Evolutionary conservation across 2,888 invertebrate genomes (phyloP).

Genomic region (Pinctada fucata): DNA sequence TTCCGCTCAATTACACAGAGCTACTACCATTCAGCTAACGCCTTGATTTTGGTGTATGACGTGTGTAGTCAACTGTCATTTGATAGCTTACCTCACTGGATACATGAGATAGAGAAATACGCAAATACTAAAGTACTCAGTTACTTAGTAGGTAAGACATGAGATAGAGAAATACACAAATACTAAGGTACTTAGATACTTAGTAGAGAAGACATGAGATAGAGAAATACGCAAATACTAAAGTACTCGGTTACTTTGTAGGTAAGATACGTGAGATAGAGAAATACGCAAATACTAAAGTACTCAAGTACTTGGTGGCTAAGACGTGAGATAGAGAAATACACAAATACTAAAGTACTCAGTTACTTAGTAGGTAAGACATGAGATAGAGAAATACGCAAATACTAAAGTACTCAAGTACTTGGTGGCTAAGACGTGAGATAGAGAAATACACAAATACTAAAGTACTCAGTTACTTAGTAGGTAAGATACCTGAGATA

Average conservation of each 20-base stretch:
- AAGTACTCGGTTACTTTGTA: conserved; percentile 94
- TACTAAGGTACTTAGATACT: conserved; percentile 93
- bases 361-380: conserved; percentile 95
- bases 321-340: conserved; percentile 95
- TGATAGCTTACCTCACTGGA: conserved; percentile 97
- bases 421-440: conserved; percentile 93
- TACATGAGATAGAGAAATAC: conserved; percentile 97
- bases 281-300: conserved; percentile 96
- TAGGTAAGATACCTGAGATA: conserved; percentile 96
- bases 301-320: conserved; percentile 95
- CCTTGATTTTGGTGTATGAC: conserved; percentile 96
- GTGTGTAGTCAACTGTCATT: conserved; percentile 98
- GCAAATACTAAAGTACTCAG: conserved; percentile 95
- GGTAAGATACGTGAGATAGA: conserved; percentile 97
- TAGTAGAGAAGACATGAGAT: conserved; percentile 96
- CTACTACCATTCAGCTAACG: conserved; percentile 97
- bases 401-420: conserved; percentile 95
- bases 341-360: conserved; percentile 95
- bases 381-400: conserved; percentile 98
- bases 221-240: conserved; percentile 96
- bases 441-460: conserved; percentile 98
- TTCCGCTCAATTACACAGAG: conserved; percentile 98
- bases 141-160: conserved; percentile 92
- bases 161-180: conserved; percentile 99
- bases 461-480: conserved; percentile 94